A percentile compares a stretch with the other conserved stretches of the same genome.
These are phyloP conservation scores for Pentalonia nigronervosa DNA, from an alignment of 1,140 invertebrate genomes.

Conservation along the genomic window DNA sequence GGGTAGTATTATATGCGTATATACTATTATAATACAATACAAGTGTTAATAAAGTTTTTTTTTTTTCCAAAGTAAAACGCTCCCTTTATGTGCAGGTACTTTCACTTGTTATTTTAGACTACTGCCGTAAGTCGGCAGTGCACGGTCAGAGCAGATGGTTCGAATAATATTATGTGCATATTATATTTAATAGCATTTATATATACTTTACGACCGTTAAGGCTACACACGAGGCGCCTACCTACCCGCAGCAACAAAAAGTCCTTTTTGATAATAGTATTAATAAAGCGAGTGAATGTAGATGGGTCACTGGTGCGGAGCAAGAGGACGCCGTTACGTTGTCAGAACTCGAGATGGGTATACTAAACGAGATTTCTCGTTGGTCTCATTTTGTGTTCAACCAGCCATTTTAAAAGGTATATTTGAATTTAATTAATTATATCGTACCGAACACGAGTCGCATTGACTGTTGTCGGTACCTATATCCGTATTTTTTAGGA, in stretches of 20 bases:
- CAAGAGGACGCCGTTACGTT: neutral
- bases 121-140: neutral
- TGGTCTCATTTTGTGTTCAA: neutral
- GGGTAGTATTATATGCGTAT: neutral
- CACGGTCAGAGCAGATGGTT: neutral
- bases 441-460: neutral
- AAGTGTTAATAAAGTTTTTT: neutral
- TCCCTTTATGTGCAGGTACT: neutral
- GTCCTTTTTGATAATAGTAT: neutral
- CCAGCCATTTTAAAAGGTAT: neutral
- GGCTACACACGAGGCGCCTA: neutral
- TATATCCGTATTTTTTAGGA: neutral
- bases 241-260: neutral
- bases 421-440: conserved; percentile 13
- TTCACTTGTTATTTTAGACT: neutral
- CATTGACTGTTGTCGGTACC: neutral
- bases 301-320: neutral
- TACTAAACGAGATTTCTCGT: neutral
- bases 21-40: neutral
- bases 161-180: neutral
- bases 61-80: neutral
- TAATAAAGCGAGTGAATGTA: neutral
- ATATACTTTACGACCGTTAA: neutral
- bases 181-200: neutral
- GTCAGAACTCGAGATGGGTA: neutral